These are phyloP conservation scores for Pseudopleuronectes americanus DNA, from an alignment of 2,797 vertebrate species.

Conservation along the genomic window DNA sequence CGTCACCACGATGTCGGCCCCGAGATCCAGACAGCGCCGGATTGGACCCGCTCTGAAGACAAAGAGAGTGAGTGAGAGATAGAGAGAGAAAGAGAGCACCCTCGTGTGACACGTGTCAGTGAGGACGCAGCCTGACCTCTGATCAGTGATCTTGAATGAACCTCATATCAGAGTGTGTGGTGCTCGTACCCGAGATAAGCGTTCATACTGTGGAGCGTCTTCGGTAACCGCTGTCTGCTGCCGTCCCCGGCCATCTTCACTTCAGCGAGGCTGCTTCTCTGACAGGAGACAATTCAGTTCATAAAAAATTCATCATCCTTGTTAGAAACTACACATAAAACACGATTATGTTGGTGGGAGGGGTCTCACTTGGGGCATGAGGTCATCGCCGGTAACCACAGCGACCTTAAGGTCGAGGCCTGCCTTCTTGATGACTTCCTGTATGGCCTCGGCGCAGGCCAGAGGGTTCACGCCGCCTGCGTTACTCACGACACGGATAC, in stretches of 20 bases:
- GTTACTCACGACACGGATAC: constrained; percentile 89
- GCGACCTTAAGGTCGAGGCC: constrained; percentile 88
- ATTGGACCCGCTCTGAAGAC: constrained; percentile 84
- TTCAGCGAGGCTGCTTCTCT: constrained; percentile 82
- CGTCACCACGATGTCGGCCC: constrained; percentile 88
- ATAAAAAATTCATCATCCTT: too few relatives aligned
- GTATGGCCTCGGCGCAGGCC: constrained; percentile 86
- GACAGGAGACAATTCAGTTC: not conserved
- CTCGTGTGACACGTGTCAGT: too few relatives aligned
- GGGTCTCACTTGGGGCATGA: constrained; percentile 84
- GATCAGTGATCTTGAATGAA: too few relatives aligned
- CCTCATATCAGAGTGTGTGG: not conserved
- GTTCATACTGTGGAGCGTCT: constrained; percentile 87
- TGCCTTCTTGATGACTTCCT: constrained; percentile 84
- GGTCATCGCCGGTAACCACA: constrained; percentile 89
- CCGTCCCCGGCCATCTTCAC: constrained; percentile 76
- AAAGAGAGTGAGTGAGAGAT: not conserved
- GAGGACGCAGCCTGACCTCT: too few relatives aligned
- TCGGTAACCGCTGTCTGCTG: constrained; percentile 78
- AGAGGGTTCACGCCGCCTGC: constrained; percentile 89
- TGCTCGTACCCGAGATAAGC: constrained; percentile 86
- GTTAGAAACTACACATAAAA: not conserved
- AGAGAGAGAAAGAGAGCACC: too few relatives aligned
- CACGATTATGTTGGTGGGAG: not conserved
- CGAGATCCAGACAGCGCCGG: constrained; percentile 87